These are phyloP conservation scores for Tiliqua scincoides DNA, from an alignment of 2,113 vertebrate species.

Conservation along the genomic window DNA sequence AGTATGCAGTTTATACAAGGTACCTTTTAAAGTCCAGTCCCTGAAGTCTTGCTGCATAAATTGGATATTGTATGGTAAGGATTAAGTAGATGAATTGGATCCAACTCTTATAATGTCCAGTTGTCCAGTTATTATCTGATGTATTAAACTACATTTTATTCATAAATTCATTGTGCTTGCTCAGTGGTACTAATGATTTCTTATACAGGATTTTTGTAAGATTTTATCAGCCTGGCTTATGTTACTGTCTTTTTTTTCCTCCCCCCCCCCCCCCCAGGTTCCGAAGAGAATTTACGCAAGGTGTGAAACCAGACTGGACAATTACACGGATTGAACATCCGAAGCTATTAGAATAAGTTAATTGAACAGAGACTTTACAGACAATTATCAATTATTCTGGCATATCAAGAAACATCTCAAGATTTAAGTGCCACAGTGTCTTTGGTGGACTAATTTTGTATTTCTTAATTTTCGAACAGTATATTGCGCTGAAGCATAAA, in stretches of 20 bases:
- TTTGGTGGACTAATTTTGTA: conserved; percentile 2
- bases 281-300: conserved; percentile 94
- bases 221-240: conserved; percentile 17
- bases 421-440: not conserved
- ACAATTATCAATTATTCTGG: not conserved
- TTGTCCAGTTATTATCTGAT: not conserved
- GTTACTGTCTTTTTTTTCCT: conserved; percentile 20
- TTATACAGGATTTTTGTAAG: not conserved
- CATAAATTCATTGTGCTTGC: conserved; percentile 9
- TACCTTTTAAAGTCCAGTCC: not conserved
- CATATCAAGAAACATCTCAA: not conserved
- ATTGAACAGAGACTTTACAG: not conserved
- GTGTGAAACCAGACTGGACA: conserved; percentile 91
- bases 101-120: not conserved
- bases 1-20: not conserved
- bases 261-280: conserved; percentile 77
- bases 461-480: not conserved
- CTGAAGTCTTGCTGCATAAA: not conserved
- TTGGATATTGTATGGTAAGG: not conserved
- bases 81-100: not conserved
- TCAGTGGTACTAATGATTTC: not conserved
- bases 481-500: not conserved
- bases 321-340: conserved; percentile 93
- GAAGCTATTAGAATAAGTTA: conserved; percentile 63
- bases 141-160: not conserved